Evolutionary conservation across 2,113 vertebrate genomes (phyloP).

Genomic region (Onychorhynchus coronatus): DNA sequence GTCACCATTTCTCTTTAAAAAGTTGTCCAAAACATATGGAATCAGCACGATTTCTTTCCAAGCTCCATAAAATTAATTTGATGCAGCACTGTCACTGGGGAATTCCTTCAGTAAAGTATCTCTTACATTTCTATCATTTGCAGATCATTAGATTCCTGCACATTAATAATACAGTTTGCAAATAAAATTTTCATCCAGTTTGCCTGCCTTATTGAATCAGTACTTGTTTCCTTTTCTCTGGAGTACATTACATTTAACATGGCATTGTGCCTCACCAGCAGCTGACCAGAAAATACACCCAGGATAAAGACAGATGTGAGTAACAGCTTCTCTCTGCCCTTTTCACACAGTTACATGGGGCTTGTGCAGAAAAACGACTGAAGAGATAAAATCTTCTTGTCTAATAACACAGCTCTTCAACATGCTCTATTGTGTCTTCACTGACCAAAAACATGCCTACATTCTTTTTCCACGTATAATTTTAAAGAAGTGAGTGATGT

Average conservation of each 20-base stretch:
- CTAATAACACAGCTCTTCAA: background rate
- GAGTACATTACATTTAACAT: background rate
- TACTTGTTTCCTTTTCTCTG: conserved; percentile 16
- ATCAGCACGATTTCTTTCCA: background rate
- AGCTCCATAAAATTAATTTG: background rate
- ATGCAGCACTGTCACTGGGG: background rate
- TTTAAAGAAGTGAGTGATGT: background rate
- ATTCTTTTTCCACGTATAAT: background rate
- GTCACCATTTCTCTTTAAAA: background rate
- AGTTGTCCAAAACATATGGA: background rate
- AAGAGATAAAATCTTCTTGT: background rate
- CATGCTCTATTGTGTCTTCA: background rate
- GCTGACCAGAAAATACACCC: background rate
- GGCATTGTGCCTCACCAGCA: background rate
- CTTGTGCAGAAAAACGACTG: background rate
- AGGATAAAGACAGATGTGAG: background rate
- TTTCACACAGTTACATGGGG: background rate
- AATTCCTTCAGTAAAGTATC: conserved; percentile 11
- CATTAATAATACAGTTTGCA: conserved; percentile 43
- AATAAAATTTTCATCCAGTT: conserved; percentile 48
- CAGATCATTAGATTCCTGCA: conserved; percentile 27
- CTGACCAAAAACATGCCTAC: background rate
- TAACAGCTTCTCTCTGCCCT: background rate
- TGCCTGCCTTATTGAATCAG: conserved; percentile 11
- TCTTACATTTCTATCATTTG: conserved; percentile 19